These are phyloP conservation scores for Embiotoca jacksoni DNA, from an alignment of 2,113 vertebrate genomes.

Conservation along the genomic window DNA sequence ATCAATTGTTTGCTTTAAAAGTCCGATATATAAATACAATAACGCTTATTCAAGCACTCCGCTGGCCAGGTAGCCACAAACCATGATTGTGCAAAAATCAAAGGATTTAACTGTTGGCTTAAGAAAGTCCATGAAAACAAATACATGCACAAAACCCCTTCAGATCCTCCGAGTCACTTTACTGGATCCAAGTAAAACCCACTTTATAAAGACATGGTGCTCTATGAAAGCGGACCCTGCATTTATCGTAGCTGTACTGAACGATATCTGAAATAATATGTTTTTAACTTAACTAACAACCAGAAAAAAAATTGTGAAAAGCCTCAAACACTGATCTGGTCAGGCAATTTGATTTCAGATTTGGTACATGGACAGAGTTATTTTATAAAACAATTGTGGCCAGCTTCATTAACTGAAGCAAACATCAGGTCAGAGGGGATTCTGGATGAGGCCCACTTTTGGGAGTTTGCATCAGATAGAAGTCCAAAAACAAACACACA, in stretches of 20 bases:
- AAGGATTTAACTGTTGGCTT: conserved; percentile 62
- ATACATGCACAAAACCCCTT: conserved; percentile 46
- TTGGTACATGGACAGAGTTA: neutral
- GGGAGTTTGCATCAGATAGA: neutral
- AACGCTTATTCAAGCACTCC: conserved; percentile 46
- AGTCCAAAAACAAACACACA: too few species aligned
- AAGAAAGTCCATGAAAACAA: conserved; percentile 48
- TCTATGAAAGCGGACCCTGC: conserved; percentile 47
- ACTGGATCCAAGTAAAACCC: conserved; percentile 62
- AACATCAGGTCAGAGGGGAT: neutral
- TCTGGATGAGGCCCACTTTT: neutral
- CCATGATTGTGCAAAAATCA: conserved; percentile 65
- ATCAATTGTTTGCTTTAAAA: conserved; percentile 55
- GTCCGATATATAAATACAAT: conserved; percentile 61
- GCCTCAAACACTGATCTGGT: conserved; percentile 11
- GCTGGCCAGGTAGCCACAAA: conserved; percentile 51
- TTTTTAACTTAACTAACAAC: conserved; percentile 45
- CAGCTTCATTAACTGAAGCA: conserved; percentile 2
- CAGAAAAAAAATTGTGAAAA: conserved; percentile 19
- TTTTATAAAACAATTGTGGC: conserved; percentile 10
- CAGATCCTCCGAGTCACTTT: conserved; percentile 56
- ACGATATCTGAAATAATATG: conserved; percentile 58
- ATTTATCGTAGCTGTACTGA: conserved; percentile 53
- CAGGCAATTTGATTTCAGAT: conserved; percentile 19
- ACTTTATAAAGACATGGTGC: conserved; percentile 53